A percentile compares a stretch with the other conserved stretches of the same genome.
phyloP scores from a whole-genome alignment of 2,888 invertebrate genomes.

The Punctoribates punctum region DNA sequence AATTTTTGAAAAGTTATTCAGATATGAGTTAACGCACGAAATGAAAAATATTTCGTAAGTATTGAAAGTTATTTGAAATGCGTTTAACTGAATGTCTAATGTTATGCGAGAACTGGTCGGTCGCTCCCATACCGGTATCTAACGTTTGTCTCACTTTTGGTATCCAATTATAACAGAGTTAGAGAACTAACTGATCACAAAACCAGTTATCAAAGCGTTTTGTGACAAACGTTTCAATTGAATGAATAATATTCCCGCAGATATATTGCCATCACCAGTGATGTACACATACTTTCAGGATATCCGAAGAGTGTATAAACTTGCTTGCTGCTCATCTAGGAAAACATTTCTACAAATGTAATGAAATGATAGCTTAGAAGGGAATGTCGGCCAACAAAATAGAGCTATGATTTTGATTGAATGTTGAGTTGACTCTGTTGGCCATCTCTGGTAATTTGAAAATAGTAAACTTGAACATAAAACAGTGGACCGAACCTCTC shows the following conservation, averaged over 20 bases:
- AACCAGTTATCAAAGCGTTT: slow-evolving; percentile 5
- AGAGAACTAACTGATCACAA: neutral
- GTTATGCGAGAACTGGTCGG: neutral
- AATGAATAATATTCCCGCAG: no score
- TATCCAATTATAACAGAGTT: slow-evolving; percentile 3
- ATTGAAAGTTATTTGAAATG: neutral
- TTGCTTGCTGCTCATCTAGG: no score
- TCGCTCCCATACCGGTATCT: slow-evolving; percentile 9
- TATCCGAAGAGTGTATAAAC: no score
- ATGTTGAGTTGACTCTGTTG: no score
- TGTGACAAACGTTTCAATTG: neutral
- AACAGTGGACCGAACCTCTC: slow-evolving; percentile 7
- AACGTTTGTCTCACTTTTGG: neutral
- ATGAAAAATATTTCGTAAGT: neutral
- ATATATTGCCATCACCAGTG: no score
- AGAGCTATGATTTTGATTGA: no score
- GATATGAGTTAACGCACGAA: slow-evolving; percentile 1
- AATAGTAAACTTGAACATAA: neutral
- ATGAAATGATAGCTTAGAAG: no score
- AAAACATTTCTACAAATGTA: no score
- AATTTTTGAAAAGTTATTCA: no score
- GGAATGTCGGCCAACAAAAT: no score
- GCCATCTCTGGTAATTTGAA: no score
- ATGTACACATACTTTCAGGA: no score
- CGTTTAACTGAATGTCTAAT: neutral